phyloP scores from a whole-genome alignment of 2,888 invertebrate species.

The Plebejus argus region DNA sequence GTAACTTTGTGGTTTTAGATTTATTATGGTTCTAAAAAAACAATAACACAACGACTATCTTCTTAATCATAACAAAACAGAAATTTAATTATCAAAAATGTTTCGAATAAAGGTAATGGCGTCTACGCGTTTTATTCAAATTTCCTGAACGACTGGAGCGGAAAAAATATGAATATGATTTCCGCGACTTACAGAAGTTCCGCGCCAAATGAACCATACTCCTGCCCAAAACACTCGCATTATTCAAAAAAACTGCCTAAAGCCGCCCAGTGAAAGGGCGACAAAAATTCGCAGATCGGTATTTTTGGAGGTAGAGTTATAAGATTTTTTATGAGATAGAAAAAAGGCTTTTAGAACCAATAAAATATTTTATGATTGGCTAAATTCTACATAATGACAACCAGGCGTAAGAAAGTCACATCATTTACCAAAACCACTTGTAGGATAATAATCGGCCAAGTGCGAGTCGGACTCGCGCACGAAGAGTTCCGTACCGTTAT shows the following conservation, averaged over 20 bases:
- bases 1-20: neutral
- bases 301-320: neutral
- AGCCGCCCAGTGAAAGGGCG: constrained; percentile 38
- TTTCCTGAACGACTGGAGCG: constrained; percentile 72
- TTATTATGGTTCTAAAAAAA: neutral
- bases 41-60: neutral
- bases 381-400: too few relatives aligned
- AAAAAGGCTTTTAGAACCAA: neutral
- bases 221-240: constrained; percentile 76
- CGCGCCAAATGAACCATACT: constrained; percentile 79
- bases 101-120: constrained; percentile 44
- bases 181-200: constrained; percentile 69
- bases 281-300: neutral
- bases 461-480: too few relatives aligned
- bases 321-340: neutral
- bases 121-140: constrained; percentile 68
- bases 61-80: neutral
- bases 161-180: constrained; percentile 80
- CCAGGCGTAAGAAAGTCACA: too few relatives aligned
- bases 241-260: constrained; percentile 65
- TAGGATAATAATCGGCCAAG: too few relatives aligned
- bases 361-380: too few relatives aligned
- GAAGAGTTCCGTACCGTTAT: too few relatives aligned
- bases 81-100: constrained; percentile 27
- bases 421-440: too few relatives aligned